Base-by-base conservation (phyloP, 2,888 invertebrate species). In the Ormyrus rosae region DNA sequence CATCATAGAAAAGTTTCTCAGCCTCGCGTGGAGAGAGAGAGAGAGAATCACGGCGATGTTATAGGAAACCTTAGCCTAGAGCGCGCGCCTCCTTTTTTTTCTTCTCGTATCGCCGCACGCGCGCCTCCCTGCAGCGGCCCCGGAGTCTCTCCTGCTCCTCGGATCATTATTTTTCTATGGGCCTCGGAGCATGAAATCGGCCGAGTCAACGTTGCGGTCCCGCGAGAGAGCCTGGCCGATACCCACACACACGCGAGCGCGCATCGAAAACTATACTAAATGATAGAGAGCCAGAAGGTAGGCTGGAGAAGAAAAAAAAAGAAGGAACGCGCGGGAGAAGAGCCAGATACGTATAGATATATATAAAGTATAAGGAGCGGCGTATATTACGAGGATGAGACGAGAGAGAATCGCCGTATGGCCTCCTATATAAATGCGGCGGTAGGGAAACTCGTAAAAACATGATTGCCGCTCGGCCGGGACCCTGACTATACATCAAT, bases 361-460 rank as follows among this genome's bases (percentile, higher is more conserved):
- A 34, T 50, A 77, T 73, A 77, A 77, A 81, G 81, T 70, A 76
- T 80, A 78, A 81, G 81, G 13, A 60, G 68, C 55, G 76, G 72
- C 65, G 68, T 46, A 73, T 72, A 73, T 61, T 67, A 73, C 63
- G 60, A 51, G 64, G 64, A 63, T 11, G 34, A n/a, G 65, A 65
- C 48, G 50, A 56, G 48, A 61, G 79, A 46, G 69, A 74, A 64
- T 69, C 53, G 60, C 65, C 63, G 68, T 34, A 63, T 63, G 69
- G 72, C 68, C 63, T 67, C 50, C 19, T 61, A 50, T 68, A 81
- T 68, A 68, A 73, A 73, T 81, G 76, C 68, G 67, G 69, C 74
- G 78, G 67, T 64, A 77, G 81, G 78, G 75, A 81, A 78, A 81
- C 81, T 81, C 81, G 81, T 81, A 81, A 81, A 81, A 78, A 78